A percentile compares a stretch with the other conserved stretches of the same genome.
Evolutionary conservation across 2,797 vertebrate genomes (phyloP).

Genomic region (Pangasius sanitwongsei): DNA sequence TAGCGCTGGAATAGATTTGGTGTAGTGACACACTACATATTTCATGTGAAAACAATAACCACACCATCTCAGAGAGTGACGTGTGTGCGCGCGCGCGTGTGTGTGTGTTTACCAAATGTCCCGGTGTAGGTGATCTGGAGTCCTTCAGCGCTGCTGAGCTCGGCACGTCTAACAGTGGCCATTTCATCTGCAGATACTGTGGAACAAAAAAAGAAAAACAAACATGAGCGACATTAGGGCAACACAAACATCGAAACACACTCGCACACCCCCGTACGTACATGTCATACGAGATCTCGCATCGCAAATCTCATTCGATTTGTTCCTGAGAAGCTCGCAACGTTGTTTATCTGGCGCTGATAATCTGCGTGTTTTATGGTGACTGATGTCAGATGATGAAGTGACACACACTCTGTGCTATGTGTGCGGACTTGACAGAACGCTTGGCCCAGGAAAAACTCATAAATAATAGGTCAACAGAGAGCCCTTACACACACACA

Average conservation of each 20-base stretch:
- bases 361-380: not conserved
- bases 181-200: conserved; percentile 94
- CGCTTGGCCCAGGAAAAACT: conserved; percentile 50
- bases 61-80: not conserved
- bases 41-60: not conserved
- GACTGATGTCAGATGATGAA: conserved; percentile 17
- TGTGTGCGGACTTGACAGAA: conserved; percentile 30
- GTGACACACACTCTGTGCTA: conserved; percentile 22
- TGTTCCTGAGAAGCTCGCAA: too few species aligned
- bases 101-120: conserved; percentile 81
- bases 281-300: not conserved
- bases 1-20: not conserved
- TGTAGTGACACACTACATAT: not conserved
- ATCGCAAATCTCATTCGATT: not conserved
- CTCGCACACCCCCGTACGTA: not conserved
- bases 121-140: conserved; percentile 77
- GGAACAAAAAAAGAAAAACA: not conserved
- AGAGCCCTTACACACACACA: conserved; percentile 61
- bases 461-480: conserved; percentile 63
- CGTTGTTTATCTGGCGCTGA: not conserved
- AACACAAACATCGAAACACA: not conserved
- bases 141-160: conserved; percentile 82
- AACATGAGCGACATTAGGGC: conserved; percentile 12
- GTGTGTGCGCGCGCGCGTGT: not conserved
- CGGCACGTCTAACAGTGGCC: conserved; percentile 89